Percentiles rank a stretch among this genome's conserved stretches.
Evolutionary conservation across 2,113 vertebrate species (phyloP).

Genomic region (Xenopus borealis): DNA sequence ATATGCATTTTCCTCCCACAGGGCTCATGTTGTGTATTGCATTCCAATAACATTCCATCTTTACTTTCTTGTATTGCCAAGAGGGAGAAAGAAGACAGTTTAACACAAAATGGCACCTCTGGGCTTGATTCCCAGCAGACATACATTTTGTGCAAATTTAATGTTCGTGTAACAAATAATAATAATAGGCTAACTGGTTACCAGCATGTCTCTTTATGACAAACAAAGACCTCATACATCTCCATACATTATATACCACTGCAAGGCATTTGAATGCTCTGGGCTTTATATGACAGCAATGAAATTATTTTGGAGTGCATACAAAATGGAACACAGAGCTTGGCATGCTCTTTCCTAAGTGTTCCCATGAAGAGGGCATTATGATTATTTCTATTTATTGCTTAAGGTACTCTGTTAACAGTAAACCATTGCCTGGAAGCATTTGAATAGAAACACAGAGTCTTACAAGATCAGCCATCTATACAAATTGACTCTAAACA

Average conservation of each 20-base stretch:
- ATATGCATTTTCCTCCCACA: conserved; percentile 9
- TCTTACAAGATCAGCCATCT: no score
- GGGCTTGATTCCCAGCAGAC: conserved; percentile 19
- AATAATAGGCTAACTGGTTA: background rate
- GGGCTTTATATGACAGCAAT: conserved; percentile 24
- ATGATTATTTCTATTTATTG: conserved; percentile 10
- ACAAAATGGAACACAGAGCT: conserved; percentile 9
- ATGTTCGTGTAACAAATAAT: conserved; percentile 36
- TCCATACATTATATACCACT: conserved; percentile 12
- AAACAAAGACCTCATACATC: conserved; percentile 14
- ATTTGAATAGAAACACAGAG: no score
- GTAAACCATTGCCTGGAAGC: no score
- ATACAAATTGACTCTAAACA: no score
- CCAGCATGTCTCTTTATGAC: background rate
- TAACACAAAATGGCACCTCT: conserved; percentile 24
- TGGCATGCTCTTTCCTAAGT: conserved; percentile 2
- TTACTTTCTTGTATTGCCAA: conserved; percentile 19
- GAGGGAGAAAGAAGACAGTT: conserved; percentile 18
- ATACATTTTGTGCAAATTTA: conserved; percentile 31
- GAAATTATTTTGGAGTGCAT: conserved; percentile 10
- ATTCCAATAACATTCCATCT: conserved; percentile 31
- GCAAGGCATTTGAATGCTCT: conserved; percentile 12
- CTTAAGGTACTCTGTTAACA: background rate
- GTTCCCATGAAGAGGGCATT: conserved; percentile 27
- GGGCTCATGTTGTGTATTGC: conserved; percentile 8